Evolutionary conservation across 2,797 vertebrate species (phyloP), one percentile per base, ranked within the genome.

Genomic region (Notolabrus celidotus): DNA sequence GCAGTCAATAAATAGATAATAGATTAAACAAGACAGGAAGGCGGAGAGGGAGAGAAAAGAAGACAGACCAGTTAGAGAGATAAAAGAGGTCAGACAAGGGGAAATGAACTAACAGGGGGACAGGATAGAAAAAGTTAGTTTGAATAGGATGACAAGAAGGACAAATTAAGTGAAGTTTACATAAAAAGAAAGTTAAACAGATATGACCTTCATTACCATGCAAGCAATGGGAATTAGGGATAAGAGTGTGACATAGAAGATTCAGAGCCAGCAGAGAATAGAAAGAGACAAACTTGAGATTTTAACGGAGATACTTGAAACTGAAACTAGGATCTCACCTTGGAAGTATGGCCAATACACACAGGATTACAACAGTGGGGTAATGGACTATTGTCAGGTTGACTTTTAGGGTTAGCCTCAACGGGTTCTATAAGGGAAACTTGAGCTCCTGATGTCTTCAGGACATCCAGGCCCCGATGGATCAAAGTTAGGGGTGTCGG

Each of bases 11-110:
- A 16, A 77, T 15, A 19, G 41, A 59, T 27, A 47, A 36, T 10
- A 65, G 49, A 74, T 69, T 11, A 67, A 65, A 73, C 15, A 2
- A 52, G 42, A 63, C 20, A 42, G 72, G 12, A 53, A 50, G 20
- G 10, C 49, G 39, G 43, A 41, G 50, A 56, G 14, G 39, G 2
- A 55, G 17, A 57, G n/a, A 27, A 45, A 45, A 56, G 22, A 39
- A 38, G 31, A 49, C 8, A 36, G 20, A 20, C 17, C 61, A 42
- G 17, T 65, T 57, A 29, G 54, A 16, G 31, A 29, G 31, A 45
- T 46, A 64, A 33, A 20, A 53, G 47, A 77, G 7, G 45, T 27
- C 46, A 71, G 54, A 56, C 12, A 23, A 59, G 29, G 36, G 31
- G 29, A 39, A 55, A 59, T 59, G 1, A 69, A 67, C 57, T 57